Conservation (phyloP, 2,888 invertebrate genomes). For the Polymixis lichenea region DNA sequence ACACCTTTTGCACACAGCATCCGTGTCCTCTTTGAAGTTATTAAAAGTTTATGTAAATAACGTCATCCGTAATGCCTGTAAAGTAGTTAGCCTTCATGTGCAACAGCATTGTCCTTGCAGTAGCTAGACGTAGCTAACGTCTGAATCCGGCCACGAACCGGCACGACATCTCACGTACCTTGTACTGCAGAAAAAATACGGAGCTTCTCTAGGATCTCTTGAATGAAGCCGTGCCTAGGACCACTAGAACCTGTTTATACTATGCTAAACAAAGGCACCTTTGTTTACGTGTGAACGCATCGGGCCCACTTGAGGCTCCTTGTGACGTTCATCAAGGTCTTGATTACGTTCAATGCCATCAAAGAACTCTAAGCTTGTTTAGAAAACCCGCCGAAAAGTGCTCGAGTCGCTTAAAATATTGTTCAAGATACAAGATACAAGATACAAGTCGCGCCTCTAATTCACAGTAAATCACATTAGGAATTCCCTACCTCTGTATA, state of each 20-base stretch:
- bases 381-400: slow-evolving; percentile 16
- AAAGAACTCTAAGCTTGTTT: slow-evolving; percentile 41
- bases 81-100: slow-evolving; percentile 66
- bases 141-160: slow-evolving; percentile 67
- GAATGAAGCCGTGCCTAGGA: slow-evolving; percentile 71
- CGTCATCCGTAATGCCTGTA: slow-evolving; percentile 21
- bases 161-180: slow-evolving; percentile 67
- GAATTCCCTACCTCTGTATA: slow-evolving; percentile 73
- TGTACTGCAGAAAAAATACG: slow-evolving; percentile 73
- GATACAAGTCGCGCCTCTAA: slow-evolving; percentile 30
- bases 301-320: slow-evolving; percentile 69
- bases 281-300: slow-evolving; percentile 83
- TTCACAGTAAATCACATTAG: slow-evolving; percentile 61
- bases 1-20: not conserved
- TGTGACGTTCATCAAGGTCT: slow-evolving; percentile 80
- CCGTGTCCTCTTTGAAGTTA: slow-evolving; percentile 17
- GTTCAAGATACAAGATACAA: too few relatives aligned
- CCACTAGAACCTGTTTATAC: slow-evolving; percentile 77
- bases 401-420: slow-evolving; percentile 20
- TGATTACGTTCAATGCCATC: slow-evolving; percentile 75
- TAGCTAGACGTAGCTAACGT: slow-evolving; percentile 31
- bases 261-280: slow-evolving; percentile 67
- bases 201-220: slow-evolving; percentile 81
- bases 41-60: slow-evolving; percentile 32
- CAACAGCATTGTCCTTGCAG: slow-evolving; percentile 68